Evolutionary conservation across 2,797 vertebrate genomes (phyloP).

Genomic region (Parauchenoglanis ngamensis): DNA sequence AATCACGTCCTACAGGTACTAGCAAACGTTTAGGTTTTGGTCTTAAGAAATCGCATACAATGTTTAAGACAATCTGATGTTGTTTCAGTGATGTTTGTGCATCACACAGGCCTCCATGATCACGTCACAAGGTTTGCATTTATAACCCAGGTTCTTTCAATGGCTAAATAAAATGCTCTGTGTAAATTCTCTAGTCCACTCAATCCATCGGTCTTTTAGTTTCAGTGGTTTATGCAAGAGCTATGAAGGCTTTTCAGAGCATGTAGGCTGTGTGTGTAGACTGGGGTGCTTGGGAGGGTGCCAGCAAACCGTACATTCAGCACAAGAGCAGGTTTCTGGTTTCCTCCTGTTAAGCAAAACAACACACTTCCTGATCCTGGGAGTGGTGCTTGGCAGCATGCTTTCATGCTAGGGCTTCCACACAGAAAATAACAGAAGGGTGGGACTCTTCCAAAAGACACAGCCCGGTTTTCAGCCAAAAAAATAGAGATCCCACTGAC

Average conservation of each 20-base stretch:
- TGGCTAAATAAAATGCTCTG: no score
- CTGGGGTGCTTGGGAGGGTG: neutral
- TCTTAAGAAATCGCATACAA: neutral
- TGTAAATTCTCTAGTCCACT: neutral
- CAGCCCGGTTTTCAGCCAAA: slow-evolving; percentile 27
- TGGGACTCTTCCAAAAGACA: slow-evolving; percentile 30
- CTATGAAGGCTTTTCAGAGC: neutral
- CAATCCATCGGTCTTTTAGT: neutral
- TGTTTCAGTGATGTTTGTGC: neutral
- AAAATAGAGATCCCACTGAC: slow-evolving; percentile 18
- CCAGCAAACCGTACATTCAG: slow-evolving; percentile 19
- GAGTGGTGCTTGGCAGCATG: slow-evolving; percentile 32
- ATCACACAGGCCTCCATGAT: neutral
- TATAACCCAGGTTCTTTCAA: neutral
- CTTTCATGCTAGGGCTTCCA: slow-evolving; percentile 35
- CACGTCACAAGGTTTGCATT: neutral
- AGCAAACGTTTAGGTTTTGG: neutral
- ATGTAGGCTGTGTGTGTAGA: neutral
- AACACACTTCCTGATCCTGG: slow-evolving; percentile 39
- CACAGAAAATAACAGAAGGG: slow-evolving; percentile 48
- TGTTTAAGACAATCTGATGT: neutral
- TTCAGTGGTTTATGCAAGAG: neutral
- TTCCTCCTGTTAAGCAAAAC: slow-evolving; percentile 40
- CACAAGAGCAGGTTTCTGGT: slow-evolving; percentile 24
- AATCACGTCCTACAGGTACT: neutral